Evolutionary conservation across 2,797 vertebrate species (phyloP).

Genomic region (Taenioides sp.): DNA sequence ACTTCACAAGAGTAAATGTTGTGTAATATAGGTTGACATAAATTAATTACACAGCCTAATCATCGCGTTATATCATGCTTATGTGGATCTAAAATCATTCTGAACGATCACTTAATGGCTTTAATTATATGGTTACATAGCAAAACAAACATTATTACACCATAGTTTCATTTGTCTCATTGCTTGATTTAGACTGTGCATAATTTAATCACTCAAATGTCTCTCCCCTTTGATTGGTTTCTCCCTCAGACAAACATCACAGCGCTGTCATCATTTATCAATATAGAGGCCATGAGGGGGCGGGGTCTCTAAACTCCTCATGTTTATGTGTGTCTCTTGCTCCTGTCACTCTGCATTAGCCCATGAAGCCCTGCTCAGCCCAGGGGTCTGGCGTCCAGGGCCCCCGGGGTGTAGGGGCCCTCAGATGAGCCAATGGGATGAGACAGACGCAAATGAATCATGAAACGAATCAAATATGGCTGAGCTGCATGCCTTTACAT

Average conservation of each 20-base stretch:
- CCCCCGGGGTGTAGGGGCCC: slow-evolving; percentile 49
- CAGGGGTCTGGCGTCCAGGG: slow-evolving; percentile 48
- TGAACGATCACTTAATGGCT: neutral
- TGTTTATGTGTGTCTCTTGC: slow-evolving; percentile 61
- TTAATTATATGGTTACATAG: too few relatives aligned
- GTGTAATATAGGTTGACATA: too few relatives aligned
- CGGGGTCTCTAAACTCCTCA: slow-evolving; percentile 56
- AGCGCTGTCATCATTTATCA: slow-evolving; percentile 19
- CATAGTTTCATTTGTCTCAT: neutral
- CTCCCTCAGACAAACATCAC: neutral
- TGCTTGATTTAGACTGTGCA: neutral
- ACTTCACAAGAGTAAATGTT: too few relatives aligned
- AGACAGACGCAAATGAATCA: slow-evolving; percentile 50
- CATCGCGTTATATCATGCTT: too few relatives aligned
- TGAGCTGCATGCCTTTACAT: slow-evolving; percentile 16
- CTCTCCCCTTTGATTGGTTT: neutral
- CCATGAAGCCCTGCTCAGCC: slow-evolving; percentile 47
- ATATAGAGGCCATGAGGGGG: slow-evolving; percentile 50
- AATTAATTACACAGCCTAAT: too few relatives aligned
- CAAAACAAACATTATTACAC: neutral
- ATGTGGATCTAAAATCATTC: neutral
- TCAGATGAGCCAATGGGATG: slow-evolving; percentile 58
- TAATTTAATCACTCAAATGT: neutral
- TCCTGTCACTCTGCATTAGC: slow-evolving; percentile 63
- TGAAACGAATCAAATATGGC: slow-evolving; percentile 35